Evolutionary conservation across 37 sponge, comb jelly and placozoan genomes (phyloP).

Genomic region (Hormiphora californensis): DNA sequence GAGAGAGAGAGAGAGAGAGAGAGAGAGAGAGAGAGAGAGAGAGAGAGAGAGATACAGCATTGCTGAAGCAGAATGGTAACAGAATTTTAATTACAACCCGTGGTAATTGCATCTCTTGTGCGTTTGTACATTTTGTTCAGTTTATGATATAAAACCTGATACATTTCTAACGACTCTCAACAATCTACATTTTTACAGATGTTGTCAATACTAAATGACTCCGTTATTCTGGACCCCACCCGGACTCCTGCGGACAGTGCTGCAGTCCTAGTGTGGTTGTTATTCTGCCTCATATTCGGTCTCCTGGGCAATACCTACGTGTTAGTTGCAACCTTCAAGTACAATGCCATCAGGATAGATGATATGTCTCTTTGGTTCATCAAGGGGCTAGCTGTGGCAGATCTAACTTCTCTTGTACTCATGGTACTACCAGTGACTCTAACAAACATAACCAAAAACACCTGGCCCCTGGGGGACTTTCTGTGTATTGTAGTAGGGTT

Average conservation of each 20-base stretch:
- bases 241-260: not conserved
- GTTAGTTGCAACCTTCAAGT: not conserved
- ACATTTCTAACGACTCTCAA: no score
- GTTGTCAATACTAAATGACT: not conserved
- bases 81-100: no score
- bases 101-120: no score
- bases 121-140: no score
- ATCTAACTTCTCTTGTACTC: not conserved
- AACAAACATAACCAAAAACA: not conserved
- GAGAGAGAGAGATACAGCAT: no score
- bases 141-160: no score
- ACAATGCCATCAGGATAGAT: conserved; percentile 21
- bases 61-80: no score
- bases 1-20: no score
- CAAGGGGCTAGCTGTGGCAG: not conserved
- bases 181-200: no score
- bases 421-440: not conserved
- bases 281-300: not conserved
- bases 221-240: not conserved
- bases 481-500: not conserved
- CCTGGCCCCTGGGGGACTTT: not conserved
- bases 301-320: not conserved
- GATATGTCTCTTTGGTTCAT: not conserved
- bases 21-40: no score
- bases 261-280: not conserved